Conservation (phyloP, 2,888 invertebrate genomes). For the Cephalotes varians region DNA sequence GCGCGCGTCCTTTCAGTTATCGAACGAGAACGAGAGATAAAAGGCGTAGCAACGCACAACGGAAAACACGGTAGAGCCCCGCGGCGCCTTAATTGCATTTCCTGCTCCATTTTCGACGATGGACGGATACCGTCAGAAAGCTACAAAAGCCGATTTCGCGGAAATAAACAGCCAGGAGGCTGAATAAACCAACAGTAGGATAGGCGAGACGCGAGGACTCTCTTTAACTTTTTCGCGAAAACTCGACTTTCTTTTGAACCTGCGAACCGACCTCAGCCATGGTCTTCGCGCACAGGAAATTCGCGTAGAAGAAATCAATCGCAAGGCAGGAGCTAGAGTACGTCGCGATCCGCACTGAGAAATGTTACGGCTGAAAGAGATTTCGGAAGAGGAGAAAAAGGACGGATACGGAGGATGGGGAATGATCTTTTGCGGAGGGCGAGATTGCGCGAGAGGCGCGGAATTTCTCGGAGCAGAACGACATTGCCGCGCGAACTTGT, state of each 20-base stretch:
- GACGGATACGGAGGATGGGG: background rate
- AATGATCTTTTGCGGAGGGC: conserved; percentile 19
- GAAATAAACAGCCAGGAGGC: conserved; percentile 71
- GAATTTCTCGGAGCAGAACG: conserved; percentile 38
- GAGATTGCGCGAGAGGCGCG: conserved; percentile 13
- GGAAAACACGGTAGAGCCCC: conserved; percentile 59
- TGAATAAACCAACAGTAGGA: conserved; percentile 65
- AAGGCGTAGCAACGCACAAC: conserved; percentile 61
- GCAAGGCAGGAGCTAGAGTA: conserved; percentile 33
- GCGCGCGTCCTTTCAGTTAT: conserved; percentile 39
- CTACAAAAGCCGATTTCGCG: conserved; percentile 72
- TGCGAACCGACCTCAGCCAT: background rate
- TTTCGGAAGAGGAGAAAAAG: conserved; percentile 28
- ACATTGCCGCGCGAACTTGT: conserved; percentile 40
- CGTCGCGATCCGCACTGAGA: conserved; percentile 43
- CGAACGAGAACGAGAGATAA: conserved; percentile 55
- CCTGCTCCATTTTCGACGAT: conserved; percentile 71
- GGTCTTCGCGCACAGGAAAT: conserved; percentile 44
- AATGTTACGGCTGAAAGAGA: conserved; percentile 36
- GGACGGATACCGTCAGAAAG: conserved; percentile 66
- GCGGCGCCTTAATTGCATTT: conserved; percentile 73
- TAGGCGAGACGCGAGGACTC: conserved; percentile 46
- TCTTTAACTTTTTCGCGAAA: conserved; percentile 67
- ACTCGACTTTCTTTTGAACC: conserved; percentile 62
- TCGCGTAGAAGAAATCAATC: conserved; percentile 68